A percentile compares a stretch with the other conserved stretches of the same genome.
Conservation (phyloP, 1,140 invertebrate genomes). For the Saccostrea echinata region DNA sequence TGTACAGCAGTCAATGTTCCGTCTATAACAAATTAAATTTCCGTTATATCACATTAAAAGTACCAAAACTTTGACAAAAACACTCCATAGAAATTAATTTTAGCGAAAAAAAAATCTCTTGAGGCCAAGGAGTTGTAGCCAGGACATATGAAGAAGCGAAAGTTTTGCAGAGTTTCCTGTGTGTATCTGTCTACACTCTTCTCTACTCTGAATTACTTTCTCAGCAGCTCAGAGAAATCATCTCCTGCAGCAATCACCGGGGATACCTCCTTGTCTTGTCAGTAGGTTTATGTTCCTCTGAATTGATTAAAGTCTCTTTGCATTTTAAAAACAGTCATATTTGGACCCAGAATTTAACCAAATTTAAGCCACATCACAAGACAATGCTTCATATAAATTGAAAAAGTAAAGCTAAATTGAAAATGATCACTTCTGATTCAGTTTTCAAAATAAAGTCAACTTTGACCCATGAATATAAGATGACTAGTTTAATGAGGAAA, state of each 20-base stretch:
- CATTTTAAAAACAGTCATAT: too few relatives aligned
- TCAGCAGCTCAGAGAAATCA: constrained; percentile 2
- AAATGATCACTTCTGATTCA: too few relatives aligned
- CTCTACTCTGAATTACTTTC: constrained; percentile 24
- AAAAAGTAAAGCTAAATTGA: too few relatives aligned
- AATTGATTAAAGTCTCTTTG: too few relatives aligned
- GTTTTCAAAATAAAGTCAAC: too few relatives aligned
- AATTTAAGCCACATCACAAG: too few relatives aligned
- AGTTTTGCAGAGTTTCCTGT: constrained; percentile 1
- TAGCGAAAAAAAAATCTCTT: not conserved
- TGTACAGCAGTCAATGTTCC: constrained; percentile 53
- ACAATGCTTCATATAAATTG: too few relatives aligned
- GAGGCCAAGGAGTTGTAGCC: constrained; percentile 24
- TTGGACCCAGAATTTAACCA: too few relatives aligned
- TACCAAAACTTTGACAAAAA: constrained; percentile 21
- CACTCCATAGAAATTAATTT: constrained; percentile 17
- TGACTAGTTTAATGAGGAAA: too few relatives aligned
- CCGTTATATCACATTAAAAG: not conserved
- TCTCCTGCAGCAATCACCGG: not conserved
- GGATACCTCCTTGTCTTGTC: not conserved
- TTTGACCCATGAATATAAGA: too few relatives aligned
- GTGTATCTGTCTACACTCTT: not conserved
- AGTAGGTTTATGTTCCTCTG: not conserved
- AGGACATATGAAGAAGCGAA: not conserved
- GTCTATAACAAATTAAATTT: constrained; percentile 54